Percentiles rank a stretch among this genome's conserved stretches.
Evolutionary conservation across 2,797 vertebrate species (phyloP).

Genomic region (Peromyscus eremicus): DNA sequence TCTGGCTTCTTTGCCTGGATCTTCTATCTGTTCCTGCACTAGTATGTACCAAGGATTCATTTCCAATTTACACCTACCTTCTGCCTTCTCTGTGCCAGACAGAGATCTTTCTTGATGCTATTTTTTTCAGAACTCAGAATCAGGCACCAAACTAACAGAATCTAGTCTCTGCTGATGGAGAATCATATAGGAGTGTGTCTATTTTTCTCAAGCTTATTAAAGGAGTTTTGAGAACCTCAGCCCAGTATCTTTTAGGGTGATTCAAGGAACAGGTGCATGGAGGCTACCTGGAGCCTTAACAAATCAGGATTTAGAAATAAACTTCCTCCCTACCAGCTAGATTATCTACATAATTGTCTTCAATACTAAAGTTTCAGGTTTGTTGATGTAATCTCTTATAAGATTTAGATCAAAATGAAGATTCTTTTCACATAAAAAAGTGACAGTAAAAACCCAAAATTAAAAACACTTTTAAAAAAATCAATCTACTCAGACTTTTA

Average conservation of each 20-base stretch:
- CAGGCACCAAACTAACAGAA: neutral
- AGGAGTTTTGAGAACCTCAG: neutral
- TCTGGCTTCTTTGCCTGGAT: neutral
- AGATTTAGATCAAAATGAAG: neutral
- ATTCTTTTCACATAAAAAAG: neutral
- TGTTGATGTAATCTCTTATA: neutral
- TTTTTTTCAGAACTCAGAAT: neutral
- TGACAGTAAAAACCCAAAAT: neutral
- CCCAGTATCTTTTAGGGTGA: neutral
- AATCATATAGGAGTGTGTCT: neutral
- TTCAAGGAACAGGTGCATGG: neutral
- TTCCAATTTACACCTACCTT: neutral
- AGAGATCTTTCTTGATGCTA: neutral
- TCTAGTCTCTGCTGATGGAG: neutral
- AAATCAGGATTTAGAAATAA: constrained; percentile 34
- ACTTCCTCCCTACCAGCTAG: neutral
- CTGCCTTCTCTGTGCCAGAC: neutral
- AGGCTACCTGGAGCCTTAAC: neutral
- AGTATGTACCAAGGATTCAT: neutral
- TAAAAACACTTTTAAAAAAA: neutral
- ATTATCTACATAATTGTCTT: neutral
- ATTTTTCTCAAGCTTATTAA: constrained; percentile 52
- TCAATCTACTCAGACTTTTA: neutral
- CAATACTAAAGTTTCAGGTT: neutral
- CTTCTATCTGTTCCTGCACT: neutral